Conservation (phyloP, 1,140 invertebrate species). For the Oedothorax gibbosus region DNA sequence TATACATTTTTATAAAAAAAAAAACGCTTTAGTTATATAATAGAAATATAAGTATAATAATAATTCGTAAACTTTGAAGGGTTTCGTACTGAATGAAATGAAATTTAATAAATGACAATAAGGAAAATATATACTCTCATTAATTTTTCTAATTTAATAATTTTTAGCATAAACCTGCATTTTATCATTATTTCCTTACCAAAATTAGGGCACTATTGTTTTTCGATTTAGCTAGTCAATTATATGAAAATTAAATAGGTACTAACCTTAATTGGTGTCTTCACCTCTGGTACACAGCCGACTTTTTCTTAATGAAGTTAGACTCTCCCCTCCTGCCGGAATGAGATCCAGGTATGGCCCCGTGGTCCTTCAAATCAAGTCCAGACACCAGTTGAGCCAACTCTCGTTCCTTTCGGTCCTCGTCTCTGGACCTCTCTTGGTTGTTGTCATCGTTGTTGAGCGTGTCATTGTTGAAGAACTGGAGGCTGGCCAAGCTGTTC, state of each 20-base stretch:
- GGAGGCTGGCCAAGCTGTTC: conserved; percentile 85
- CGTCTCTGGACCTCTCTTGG: conserved; percentile 68
- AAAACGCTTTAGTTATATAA: no score
- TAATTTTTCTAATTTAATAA: no score
- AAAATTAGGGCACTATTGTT: not conserved
- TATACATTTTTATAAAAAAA: no score
- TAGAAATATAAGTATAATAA: no score
- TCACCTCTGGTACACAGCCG: conserved; percentile 44
- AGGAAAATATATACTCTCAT: no score
- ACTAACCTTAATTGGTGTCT: conserved; percentile 36
- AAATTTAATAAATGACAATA: no score
- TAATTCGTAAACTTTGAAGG: no score
- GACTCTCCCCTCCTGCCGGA: conserved; percentile 41
- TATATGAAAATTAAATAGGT: not conserved
- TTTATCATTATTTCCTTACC: no score
- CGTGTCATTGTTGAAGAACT: conserved; percentile 62
- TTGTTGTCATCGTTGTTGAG: conserved; percentile 22
- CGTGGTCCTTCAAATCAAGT: conserved; percentile 83
- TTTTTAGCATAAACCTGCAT: no score
- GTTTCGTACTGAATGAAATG: no score
- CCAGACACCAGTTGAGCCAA: conserved; percentile 91
- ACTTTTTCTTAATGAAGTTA: conserved; percentile 57
- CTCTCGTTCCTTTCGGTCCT: conserved; percentile 89
- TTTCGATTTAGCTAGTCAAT: not conserved
- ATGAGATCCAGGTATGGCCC: conserved; percentile 18